Base-by-base conservation (phyloP, 2,797 vertebrate genomes). In the Coccyzus lansbergi region DNA sequence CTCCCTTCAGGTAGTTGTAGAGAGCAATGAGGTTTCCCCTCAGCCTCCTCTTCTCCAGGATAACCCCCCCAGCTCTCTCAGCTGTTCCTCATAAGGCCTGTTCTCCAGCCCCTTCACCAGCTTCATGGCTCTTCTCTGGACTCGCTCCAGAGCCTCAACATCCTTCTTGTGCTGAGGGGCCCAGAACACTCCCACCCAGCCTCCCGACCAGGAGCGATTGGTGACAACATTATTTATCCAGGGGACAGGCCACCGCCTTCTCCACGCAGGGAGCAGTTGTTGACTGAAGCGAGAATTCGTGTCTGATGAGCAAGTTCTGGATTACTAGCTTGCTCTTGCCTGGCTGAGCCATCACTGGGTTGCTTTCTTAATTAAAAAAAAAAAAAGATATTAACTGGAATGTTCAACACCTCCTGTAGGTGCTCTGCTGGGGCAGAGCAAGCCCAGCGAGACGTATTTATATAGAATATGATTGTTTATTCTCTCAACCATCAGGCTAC, bases 331-430 rank as follows among this genome's bases (percentile, higher is more conserved):
- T 79, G 56, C 51, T 83, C 5, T 75, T 86, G 38, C n/a, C 51
- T 78, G 44, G 20, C 82, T 85, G 72, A 90, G 59, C 26, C 33
- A 67, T 42, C 34, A 20, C 55, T 63, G 68, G 18, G 38, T 83
- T 86, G 21, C 56, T 88, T 91, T 69, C 55, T 79, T 65, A 68
- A 79, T 65, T 76, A 9, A 67, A 70, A 38, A 84, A n/a, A n/a
- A 68, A 18, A n/a, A n/a, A n/a, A n/a, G 29, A 6, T 4, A 20
- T 20, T 67, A 56, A 36, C 28, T 51, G 33, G 12, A 24, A 34
- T 63, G 38, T 25, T 72, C 26, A 55, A 46, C 38, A 77, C 34
- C 59, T 85, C 0, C 0, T 87, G 15, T 21, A 0, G 4, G 15
- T 74, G 8, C 48, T 56, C 34, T 70, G 40, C 17, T 29, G 78